These are phyloP conservation scores for Anoplophora glabripennis DNA, from an alignment of 1,140 invertebrate species.

Conservation along the genomic window DNA sequence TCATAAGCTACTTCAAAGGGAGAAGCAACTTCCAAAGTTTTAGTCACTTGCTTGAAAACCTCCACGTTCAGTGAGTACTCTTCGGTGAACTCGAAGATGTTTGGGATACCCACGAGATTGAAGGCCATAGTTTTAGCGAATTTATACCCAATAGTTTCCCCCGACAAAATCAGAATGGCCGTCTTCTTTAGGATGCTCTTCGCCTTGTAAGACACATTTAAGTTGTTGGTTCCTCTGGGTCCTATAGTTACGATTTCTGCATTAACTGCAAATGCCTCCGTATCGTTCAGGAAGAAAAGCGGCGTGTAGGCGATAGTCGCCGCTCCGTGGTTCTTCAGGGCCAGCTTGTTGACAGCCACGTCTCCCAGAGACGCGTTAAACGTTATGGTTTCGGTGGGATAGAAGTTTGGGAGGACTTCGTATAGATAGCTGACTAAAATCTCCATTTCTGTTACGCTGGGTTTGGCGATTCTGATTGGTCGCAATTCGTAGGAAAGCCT, in stretches of 20 bases:
- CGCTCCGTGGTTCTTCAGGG: slow-evolving; percentile 28
- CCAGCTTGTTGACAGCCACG: slow-evolving; percentile 13
- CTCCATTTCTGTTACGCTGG: not conserved
- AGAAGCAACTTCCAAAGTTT: not conserved
- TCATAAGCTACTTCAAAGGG: not conserved
- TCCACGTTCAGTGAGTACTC: not conserved
- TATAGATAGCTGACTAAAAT: slow-evolving; percentile 44
- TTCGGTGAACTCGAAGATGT: slow-evolving; percentile 8
- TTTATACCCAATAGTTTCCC: slow-evolving; percentile 35
- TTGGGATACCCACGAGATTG: slow-evolving; percentile 35
- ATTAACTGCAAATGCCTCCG: slow-evolving; percentile 31
- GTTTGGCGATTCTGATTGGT: slow-evolving; percentile 40
- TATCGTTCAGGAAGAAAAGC: slow-evolving; percentile 33
- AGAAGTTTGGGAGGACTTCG: slow-evolving; percentile 43
- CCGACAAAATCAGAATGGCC: slow-evolving; percentile 44
- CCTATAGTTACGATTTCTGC: slow-evolving; percentile 14
- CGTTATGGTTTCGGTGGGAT: slow-evolving; percentile 35
- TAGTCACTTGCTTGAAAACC: not conserved
- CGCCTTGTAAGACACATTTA: slow-evolving; percentile 29
- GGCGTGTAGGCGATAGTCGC: slow-evolving; percentile 26
- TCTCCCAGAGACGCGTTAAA: slow-evolving; percentile 31
- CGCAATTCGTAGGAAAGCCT: slow-evolving; percentile 47
- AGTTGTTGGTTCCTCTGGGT: slow-evolving; percentile 23
- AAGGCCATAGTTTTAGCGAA: slow-evolving; percentile 41
- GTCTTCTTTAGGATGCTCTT: slow-evolving; percentile 20